Conservation (phyloP, 2,797 vertebrate genomes). For the Manis javanica region DNA sequence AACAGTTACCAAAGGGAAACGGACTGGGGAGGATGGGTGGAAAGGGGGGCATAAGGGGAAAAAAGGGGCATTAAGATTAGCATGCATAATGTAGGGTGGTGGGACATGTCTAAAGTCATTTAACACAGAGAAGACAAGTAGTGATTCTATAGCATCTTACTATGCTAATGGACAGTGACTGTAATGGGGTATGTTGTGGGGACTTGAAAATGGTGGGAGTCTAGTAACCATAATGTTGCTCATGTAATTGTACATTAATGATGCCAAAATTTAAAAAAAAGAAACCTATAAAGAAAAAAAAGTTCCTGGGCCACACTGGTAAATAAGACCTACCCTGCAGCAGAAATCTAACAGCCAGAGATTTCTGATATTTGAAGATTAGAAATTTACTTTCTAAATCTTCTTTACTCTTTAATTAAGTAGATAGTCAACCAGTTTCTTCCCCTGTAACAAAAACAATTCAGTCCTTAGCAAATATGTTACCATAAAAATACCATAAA, state of each 20-base stretch:
- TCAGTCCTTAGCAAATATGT: neutral
- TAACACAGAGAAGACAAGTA: too few species aligned
- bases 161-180: too few species aligned
- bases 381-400: neutral
- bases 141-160: too few species aligned
- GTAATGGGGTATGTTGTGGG: too few species aligned
- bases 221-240: too few species aligned
- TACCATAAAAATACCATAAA: neutral
- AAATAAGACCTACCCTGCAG: neutral
- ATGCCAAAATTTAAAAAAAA: neutral
- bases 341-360: neutral
- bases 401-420: conserved; percentile 11
- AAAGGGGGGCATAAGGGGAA: too few species aligned
- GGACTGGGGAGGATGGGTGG: too few species aligned
- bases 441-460: neutral
- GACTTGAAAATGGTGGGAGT: too few species aligned
- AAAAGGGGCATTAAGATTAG: too few species aligned
- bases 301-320: neutral
- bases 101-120: too few species aligned
- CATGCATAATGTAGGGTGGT: too few species aligned
- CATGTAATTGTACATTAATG: neutral
- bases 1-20: too few species aligned
- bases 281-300: neutral
- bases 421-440: neutral
- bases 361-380: neutral